Conservation (phyloP, 2,888 invertebrate species). For the Osmoderma eremita region DNA sequence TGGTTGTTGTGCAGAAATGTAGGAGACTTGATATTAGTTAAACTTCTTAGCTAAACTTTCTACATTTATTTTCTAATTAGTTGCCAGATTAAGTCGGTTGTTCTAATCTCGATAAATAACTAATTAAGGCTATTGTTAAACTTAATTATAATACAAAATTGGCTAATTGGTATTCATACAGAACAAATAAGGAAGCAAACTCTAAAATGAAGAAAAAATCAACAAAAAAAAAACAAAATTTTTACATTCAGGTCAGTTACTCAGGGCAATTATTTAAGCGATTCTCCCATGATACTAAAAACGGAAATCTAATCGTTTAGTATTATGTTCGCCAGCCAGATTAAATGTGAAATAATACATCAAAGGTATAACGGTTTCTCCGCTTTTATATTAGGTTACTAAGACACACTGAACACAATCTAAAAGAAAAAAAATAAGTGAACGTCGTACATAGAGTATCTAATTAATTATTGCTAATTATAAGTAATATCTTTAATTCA, state of each 20-base stretch:
- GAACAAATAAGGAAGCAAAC: too few species aligned
- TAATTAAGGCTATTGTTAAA: too few species aligned
- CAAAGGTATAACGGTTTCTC: slow-evolving; percentile 14
- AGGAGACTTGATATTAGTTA: too few species aligned
- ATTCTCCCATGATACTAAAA: slow-evolving; percentile 2
- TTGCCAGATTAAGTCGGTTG: too few species aligned
- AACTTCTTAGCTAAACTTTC: too few species aligned
- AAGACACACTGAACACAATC: not conserved
- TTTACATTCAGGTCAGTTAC: slow-evolving; percentile 10
- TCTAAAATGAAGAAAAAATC: too few species aligned
- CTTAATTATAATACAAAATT: too few species aligned
- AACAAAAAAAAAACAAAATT: too few species aligned
- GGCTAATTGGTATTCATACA: too few species aligned
- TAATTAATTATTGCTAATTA: slow-evolving; percentile 10
- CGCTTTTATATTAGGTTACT: not conserved
- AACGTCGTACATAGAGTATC: slow-evolving; percentile 2
- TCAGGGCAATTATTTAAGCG: slow-evolving; percentile 6
- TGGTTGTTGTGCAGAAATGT: too few species aligned
- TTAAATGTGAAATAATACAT: slow-evolving; percentile 4
- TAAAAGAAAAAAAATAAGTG: slow-evolving; percentile 3
- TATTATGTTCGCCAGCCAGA: not conserved
- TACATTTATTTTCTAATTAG: too few species aligned
- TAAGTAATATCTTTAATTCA: not conserved
- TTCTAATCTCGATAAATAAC: too few species aligned
- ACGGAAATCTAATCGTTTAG: slow-evolving; percentile 10